Conservation (phyloP, 2,113 vertebrate species). For the Elaphurus davidianus region DNA sequence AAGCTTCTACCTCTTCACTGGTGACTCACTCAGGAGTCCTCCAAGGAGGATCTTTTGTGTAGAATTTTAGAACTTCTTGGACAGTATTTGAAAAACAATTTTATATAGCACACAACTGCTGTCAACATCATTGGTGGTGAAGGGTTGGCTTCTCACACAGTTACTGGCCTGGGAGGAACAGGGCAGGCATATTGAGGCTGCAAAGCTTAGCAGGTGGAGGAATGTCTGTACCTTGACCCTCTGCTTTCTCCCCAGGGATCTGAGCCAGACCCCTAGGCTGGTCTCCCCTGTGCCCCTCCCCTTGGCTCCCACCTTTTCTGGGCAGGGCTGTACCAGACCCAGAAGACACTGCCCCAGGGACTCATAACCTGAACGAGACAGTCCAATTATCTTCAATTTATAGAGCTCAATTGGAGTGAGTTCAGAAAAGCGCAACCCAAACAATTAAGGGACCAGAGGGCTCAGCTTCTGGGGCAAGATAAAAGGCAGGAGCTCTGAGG, state of each 20-base stretch:
- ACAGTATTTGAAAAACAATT: constrained; percentile 28
- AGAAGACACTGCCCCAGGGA: constrained; percentile 71
- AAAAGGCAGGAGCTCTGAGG: constrained; percentile 65
- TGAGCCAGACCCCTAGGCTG: constrained; percentile 16
- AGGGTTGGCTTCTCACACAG: neutral
- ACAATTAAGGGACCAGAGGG: constrained; percentile 71
- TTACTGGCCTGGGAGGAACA: neutral
- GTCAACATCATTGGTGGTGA: neutral
- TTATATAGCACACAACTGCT: neutral
- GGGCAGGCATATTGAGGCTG: neutral
- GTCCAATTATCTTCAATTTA: constrained; percentile 75
- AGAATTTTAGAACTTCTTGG: constrained; percentile 2
- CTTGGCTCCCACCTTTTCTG: neutral
- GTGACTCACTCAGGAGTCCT: neutral
- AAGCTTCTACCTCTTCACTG: neutral
- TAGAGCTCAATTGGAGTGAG: constrained; percentile 70
- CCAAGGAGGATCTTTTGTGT: neutral
- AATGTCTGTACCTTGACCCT: neutral
- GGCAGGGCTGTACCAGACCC: constrained; percentile 54
- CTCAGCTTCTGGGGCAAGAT: constrained; percentile 70
- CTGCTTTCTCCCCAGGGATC: neutral
- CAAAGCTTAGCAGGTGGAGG: neutral
- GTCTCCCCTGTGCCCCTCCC: neutral
- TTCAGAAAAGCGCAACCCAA: constrained; percentile 72
- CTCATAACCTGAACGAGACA: constrained; percentile 69